Conservation (phyloP, 2,888 invertebrate species). For the Cepaea hortensis region DNA sequence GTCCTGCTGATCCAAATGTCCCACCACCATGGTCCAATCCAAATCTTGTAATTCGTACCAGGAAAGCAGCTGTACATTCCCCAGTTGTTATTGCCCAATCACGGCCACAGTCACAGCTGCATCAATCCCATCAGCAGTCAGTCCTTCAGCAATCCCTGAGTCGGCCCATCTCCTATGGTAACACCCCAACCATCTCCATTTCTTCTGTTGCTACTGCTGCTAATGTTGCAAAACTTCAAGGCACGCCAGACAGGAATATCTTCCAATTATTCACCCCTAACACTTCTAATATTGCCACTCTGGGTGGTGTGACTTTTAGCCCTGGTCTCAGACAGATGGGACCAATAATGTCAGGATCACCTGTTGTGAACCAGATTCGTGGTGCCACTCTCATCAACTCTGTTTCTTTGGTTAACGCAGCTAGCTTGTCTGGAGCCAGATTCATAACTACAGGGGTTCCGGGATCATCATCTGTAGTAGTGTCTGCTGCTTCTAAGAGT, state of each 20-base stretch:
- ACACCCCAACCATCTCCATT: background rate
- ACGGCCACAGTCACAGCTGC: conserved; percentile 5
- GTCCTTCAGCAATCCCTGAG: conserved; percentile 37
- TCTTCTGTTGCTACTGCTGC: conserved; percentile 12
- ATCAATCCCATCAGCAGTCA: conserved; percentile 6
- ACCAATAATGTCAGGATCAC: conserved; percentile 26
- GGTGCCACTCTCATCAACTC: conserved; percentile 47
- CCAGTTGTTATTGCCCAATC: conserved; percentile 49
- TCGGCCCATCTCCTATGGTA: conserved; percentile 14
- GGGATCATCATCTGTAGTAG: conserved; percentile 51
- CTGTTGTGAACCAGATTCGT: conserved; percentile 47
- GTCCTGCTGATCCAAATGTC: conserved; percentile 50
- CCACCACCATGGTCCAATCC: conserved; percentile 75
- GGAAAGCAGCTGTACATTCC: conserved; percentile 61
- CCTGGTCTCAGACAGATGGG: conserved; percentile 38
- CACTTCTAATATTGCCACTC: conserved; percentile 30
- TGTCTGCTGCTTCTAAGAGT: conserved; percentile 53
- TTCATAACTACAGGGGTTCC: conserved; percentile 53
- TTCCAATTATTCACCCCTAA: conserved; percentile 46
- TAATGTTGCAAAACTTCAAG: conserved; percentile 30
- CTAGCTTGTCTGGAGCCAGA: conserved; percentile 50
- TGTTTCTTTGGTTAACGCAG: conserved; percentile 45
- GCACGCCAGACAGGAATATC: conserved; percentile 43
- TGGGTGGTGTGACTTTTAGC: conserved; percentile 42
- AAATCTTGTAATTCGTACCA: conserved; percentile 75